Evolutionary conservation across 2,113 vertebrate genomes (phyloP), one percentile per base, ranked within the genome.

Genomic region (Speoplatyrhinus poulsoni): DNA sequence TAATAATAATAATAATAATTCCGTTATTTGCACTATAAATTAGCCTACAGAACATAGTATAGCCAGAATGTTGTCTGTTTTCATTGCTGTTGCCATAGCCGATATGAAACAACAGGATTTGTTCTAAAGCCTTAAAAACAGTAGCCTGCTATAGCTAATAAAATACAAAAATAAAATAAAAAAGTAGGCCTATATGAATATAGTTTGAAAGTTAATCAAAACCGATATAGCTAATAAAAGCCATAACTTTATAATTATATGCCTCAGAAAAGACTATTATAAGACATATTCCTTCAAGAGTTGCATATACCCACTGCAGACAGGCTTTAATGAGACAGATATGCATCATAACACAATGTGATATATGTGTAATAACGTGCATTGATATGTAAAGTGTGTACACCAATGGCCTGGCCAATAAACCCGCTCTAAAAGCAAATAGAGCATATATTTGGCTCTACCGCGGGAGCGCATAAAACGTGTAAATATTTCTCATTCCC

Each of bases 401-500:
- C 74, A 76, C 82, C 73, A 64, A 67, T 66, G 68, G 75, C 67
- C 75, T 64, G 80, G 74, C 82, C 87, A 87, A 89, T 90, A 89
- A 90, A 79, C 74, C 67, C 61, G 70, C 64, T 84, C 70, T 70
- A 79, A 80, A 69, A 76, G 82, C 77, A 79, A 79, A 80, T 63
- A 68, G 70, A 83, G 76, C 79, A 59, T 72, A 85, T 85, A 89
- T 84, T 26, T 90, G 83, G 80, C 77, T 76, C 74, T 36, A 56
- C 69, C 19, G 79, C 80, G 67, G 79, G 59, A 67, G 70, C 74
- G 63, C 81, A 79, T 84, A 86, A 91, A 90, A 89, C 87, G 89
- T 91, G 92, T 91, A 92, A 91, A 93, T 92, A 92, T 88, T 90
- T 90, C 84, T 92, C 84, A 86, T 82, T 89, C 84, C 81, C 72